Conservation (phyloP, 2,797 vertebrate species). For the Sciaenops ocellatus region DNA sequence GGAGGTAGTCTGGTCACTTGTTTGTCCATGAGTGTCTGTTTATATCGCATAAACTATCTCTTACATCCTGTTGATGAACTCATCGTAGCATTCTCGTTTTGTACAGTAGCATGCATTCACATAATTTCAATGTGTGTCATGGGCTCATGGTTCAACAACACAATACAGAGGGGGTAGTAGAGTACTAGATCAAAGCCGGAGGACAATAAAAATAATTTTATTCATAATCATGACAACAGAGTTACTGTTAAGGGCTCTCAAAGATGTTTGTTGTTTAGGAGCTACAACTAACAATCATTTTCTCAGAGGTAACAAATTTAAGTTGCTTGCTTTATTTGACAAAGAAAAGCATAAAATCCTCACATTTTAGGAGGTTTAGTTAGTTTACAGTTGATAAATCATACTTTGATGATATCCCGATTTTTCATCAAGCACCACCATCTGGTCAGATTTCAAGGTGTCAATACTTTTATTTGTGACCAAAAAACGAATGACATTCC, state of each 20-base stretch:
- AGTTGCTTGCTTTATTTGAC: neutral
- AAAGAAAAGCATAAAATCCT: neutral
- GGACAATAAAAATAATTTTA: neutral
- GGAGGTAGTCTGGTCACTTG: slow-evolving; percentile 42
- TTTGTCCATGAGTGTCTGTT: slow-evolving; percentile 65
- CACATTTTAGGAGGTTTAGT: neutral
- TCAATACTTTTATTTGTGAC: neutral
- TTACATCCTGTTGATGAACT: slow-evolving; percentile 62
- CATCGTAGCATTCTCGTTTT: slow-evolving; percentile 27
- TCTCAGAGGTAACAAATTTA: neutral
- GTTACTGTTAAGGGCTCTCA: neutral
- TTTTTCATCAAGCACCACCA: too few relatives aligned
- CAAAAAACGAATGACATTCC: neutral
- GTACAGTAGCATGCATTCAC: slow-evolving; percentile 28
- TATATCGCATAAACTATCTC: slow-evolving; percentile 53
- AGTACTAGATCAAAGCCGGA: too few relatives aligned
- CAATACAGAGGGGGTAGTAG: neutral
- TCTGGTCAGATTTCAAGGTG: too few relatives aligned
- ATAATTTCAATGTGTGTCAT: slow-evolving; percentile 6
- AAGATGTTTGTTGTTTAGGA: neutral
- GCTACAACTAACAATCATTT: neutral
- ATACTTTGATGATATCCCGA: too few relatives aligned
- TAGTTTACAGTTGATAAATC: too few relatives aligned
- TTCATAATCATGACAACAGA: neutral
- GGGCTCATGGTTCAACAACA: neutral